Percentiles rank a stretch among this genome's conserved stretches.
Conservation (phyloP, 2,113 vertebrate species). For the sheep (Ovis aries) region DNA sequence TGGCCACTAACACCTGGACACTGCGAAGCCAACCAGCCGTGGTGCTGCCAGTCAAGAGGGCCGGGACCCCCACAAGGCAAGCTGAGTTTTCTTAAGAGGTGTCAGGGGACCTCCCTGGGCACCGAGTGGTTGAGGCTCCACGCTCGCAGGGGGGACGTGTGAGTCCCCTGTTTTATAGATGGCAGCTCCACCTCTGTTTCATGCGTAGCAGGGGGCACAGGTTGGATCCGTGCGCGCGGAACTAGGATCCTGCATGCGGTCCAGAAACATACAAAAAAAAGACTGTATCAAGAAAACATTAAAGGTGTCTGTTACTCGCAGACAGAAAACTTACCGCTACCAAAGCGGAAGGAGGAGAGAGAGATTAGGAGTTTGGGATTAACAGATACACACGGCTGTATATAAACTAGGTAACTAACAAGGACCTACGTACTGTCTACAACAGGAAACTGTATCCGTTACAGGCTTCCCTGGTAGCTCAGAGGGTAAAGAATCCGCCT, state of each 20-base stretch:
- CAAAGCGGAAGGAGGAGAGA: no score
- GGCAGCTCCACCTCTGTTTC: not conserved
- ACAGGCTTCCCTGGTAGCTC: not conserved
- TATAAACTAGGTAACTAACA: not conserved
- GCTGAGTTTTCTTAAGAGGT: not conserved
- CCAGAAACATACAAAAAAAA: not conserved
- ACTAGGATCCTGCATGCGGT: not conserved
- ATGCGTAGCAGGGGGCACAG: not conserved
- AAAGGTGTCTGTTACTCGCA: no score
- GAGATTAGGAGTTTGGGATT: not conserved
- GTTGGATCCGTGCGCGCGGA: accelerated
- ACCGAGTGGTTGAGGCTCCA: not conserved
- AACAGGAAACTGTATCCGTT: not conserved
- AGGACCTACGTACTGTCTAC: accelerated
- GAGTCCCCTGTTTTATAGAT: accelerated
- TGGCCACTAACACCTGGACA: accelerated
- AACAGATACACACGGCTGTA: accelerated
- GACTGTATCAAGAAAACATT: not conserved
- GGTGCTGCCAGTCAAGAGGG: not conserved
- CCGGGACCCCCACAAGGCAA: accelerated
- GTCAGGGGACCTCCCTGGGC: not conserved
- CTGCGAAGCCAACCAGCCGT: accelerated
- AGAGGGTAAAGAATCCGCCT: not conserved
- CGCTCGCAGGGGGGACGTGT: accelerated
- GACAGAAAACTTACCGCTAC: no score